Evolutionary conservation across 2,888 invertebrate species (phyloP), one percentile per base, ranked within the genome.

Genomic region (Altica lythri): DNA sequence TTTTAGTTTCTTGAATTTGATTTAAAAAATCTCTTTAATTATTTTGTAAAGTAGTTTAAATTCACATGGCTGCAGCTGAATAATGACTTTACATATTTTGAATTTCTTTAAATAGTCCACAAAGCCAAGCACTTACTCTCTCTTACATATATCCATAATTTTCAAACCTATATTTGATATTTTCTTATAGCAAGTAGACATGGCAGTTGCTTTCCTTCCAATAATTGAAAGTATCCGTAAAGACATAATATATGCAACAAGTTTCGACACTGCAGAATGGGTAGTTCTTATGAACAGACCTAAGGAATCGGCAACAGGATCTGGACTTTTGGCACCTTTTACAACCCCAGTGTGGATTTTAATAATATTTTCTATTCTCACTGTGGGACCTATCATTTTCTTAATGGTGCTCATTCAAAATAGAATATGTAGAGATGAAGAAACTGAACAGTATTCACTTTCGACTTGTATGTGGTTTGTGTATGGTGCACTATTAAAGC

Each of bases 401-500:
- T 59, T 85, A 1, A 77, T 92, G 27, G 86, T 90, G 2, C 79
- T 81, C 6, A 64, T 89, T 35, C 82, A 88, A 55, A 81, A 81
- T 14, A 82, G 81, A 61, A 66, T 89, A 16, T 83, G 88, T 37
- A 81, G 80, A 14, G 84, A 85, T 49, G 77, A 80, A 4, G 82
- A 71, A 1, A 76, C 86, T 63, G 76, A 75, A 4, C 76, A 80
- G 2, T 86, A 87, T 62, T 78, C 84, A 0, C 66, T 92, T 12
- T 80, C 83, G 0, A 83, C 88, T 2, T 92, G 92, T 69, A 81
- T 89, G 60, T 93, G 92, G 92, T 93, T 92, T 70, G 88, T 89
- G 2, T 93, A 92, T 70, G 91, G 92, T 10, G 91, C 91, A 1
- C 80, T 93, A 25, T 84, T 93, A 77, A 93, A 92, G 68, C 93